Percentiles rank a stretch among this genome's conserved stretches.
Evolutionary conservation across 2,113 vertebrate genomes (phyloP).

Genomic region (Shinisaurus crocodilurus): DNA sequence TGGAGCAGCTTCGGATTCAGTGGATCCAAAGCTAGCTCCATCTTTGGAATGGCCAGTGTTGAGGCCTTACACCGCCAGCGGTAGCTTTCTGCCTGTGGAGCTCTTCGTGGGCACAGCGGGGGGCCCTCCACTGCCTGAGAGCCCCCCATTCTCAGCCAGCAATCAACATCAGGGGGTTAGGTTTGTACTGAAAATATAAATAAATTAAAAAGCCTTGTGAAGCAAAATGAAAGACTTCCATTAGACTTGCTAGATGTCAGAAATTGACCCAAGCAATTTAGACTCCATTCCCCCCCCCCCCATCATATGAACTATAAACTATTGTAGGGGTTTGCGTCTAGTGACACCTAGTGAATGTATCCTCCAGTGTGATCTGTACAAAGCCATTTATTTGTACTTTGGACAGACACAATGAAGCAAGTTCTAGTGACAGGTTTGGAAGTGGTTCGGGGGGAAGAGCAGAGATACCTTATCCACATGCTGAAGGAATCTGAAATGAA

Average conservation of each 20-base stretch:
- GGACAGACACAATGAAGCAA: background rate
- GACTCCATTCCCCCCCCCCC: background rate
- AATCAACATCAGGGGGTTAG: background rate
- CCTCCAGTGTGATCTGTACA: constrained; percentile 43
- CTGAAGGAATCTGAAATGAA: constrained; percentile 68
- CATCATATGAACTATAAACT: background rate
- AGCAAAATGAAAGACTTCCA: background rate
- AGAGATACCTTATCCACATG: constrained; percentile 49
- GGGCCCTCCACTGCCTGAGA: no score
- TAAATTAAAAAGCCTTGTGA: background rate
- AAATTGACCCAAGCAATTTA: background rate
- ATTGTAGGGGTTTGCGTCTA: background rate
- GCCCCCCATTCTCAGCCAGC: no score
- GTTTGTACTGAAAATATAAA: background rate
- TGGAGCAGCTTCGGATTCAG: no score
- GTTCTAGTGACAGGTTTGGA: background rate
- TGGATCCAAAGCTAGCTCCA: no score
- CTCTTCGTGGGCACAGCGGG: no score
- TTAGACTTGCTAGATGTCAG: background rate
- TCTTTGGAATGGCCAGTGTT: no score
- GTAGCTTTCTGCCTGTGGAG: no score
- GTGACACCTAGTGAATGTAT: constrained; percentile 16
- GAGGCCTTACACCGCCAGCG: no score
- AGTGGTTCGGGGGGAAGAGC: constrained; percentile 35
- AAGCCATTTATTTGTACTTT: constrained; percentile 16